Evolutionary conservation across 2,888 invertebrate genomes (phyloP).

Genomic region (Lasioglossum calceatum): DNA sequence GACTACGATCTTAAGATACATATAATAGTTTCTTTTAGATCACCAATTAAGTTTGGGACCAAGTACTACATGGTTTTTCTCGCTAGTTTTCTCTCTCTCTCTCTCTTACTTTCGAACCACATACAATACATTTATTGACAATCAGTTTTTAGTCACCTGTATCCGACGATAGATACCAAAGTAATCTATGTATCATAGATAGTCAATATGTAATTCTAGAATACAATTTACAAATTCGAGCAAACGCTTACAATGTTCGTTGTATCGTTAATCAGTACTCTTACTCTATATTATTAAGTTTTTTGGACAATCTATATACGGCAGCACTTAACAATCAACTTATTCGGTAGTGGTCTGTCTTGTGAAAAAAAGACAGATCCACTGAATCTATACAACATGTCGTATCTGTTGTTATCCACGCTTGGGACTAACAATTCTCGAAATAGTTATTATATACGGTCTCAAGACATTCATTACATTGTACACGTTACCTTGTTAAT

Average conservation of each 20-base stretch:
- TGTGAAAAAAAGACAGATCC: slow-evolving; percentile 35
- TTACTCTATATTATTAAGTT: slow-evolving; percentile 63
- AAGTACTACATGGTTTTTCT: slow-evolving; percentile 57
- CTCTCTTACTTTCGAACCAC: slow-evolving; percentile 52
- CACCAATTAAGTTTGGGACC: slow-evolving; percentile 69
- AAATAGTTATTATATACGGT: slow-evolving; percentile 53
- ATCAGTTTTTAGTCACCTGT: slow-evolving; percentile 69
- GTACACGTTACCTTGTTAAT: slow-evolving; percentile 55
- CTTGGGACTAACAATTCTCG: slow-evolving; percentile 45
- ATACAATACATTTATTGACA: slow-evolving; percentile 70
- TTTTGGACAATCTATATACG: slow-evolving; percentile 60
- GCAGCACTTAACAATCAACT: slow-evolving; percentile 56
- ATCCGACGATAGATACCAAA: slow-evolving; percentile 67
- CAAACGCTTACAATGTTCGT: slow-evolving; percentile 65
- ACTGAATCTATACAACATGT: slow-evolving; percentile 58
- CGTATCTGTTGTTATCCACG: slow-evolving; percentile 42
- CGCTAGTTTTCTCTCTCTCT: slow-evolving; percentile 35
- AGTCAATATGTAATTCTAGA: slow-evolving; percentile 63
- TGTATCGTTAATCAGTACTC: slow-evolving; percentile 67
- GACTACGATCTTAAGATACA: slow-evolving; percentile 39
- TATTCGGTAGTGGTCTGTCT: slow-evolving; percentile 50
- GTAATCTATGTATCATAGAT: slow-evolving; percentile 65
- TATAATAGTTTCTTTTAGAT: slow-evolving; percentile 38
- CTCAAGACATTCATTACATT: slow-evolving; percentile 59
- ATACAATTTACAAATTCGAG: slow-evolving; percentile 68